Evolutionary conservation across 2,113 vertebrate species (phyloP).

Genomic region (Epinephelus lanceolatus): DNA sequence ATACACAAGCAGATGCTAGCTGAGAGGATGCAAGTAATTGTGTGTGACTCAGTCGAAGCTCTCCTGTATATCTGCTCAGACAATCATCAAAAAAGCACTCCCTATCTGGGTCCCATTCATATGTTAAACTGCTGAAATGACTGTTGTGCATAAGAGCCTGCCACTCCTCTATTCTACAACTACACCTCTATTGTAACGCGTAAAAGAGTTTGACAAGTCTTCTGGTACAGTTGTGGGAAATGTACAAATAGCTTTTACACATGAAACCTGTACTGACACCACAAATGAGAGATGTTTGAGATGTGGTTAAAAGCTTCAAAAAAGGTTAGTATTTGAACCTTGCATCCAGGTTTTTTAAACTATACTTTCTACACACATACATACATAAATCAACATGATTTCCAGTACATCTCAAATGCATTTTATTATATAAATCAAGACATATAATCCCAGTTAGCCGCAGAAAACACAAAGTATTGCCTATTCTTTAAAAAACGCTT

Average conservation of each 20-base stretch:
- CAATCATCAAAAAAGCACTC: neutral
- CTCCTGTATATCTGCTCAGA: slow-evolving; percentile 4
- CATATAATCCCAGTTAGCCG: neutral
- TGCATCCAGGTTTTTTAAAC: neutral
- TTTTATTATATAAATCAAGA: neutral
- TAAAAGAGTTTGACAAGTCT: neutral
- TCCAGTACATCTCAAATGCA: neutral
- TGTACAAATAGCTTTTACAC: neutral
- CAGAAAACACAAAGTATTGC: neutral
- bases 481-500: neutral
- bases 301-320: neutral
- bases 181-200: neutral
- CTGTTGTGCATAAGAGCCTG: neutral
- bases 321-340: neutral
- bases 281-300: neutral
- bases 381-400: neutral
- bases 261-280: neutral
- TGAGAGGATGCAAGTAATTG: slow-evolving; percentile 22
- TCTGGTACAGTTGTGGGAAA: neutral
- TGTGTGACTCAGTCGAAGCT: slow-evolving; percentile 13
- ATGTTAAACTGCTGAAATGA: slow-evolving; percentile 6
- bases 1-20: slow-evolving; percentile 17
- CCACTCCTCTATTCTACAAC: neutral
- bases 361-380: neutral
- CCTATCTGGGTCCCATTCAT: neutral